A percentile compares a stretch with the other conserved stretches of the same genome.
phyloP scores from a whole-genome alignment of 2,888 invertebrate genomes.

The Allygus modestus region DNA sequence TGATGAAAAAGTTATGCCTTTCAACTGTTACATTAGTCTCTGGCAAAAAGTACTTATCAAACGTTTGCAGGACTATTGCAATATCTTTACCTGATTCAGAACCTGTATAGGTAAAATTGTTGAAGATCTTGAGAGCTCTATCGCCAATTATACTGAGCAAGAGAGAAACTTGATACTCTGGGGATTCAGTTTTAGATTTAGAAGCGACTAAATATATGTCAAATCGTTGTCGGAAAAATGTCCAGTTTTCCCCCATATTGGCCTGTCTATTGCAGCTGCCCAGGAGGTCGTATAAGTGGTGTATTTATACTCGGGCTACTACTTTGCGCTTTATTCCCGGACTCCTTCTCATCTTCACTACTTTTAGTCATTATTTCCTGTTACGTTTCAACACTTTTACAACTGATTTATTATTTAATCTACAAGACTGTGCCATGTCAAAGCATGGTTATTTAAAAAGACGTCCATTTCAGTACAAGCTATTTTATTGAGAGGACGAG shows the following conservation, averaged over 20 bases:
- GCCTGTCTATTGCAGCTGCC: neutral
- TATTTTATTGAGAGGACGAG: too few species aligned
- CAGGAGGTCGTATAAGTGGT: neutral
- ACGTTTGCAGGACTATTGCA: neutral
- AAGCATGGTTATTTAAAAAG: too few species aligned
- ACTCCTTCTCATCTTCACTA: too few species aligned
- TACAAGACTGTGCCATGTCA: too few species aligned
- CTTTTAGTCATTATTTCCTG: too few species aligned
- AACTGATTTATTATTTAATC: too few species aligned
- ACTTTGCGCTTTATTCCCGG: too few species aligned
- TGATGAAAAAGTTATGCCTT: conserved; percentile 18
- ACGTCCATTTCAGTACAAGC: too few species aligned
- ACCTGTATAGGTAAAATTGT: neutral
- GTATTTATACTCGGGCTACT: too few species aligned
- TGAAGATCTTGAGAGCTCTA: conserved; percentile 28
- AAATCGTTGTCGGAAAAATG: neutral
- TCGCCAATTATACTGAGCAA: conserved; percentile 28
- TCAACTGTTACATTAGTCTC: neutral
- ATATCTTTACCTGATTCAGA: neutral
- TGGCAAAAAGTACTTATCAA: neutral
- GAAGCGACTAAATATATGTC: neutral
- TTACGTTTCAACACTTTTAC: too few species aligned
- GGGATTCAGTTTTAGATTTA: neutral
- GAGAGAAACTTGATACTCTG: neutral
- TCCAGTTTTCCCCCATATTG: conserved; percentile 32